Base-by-base conservation (phyloP, 2,888 invertebrate genomes). In the Furcula furcula region DNA sequence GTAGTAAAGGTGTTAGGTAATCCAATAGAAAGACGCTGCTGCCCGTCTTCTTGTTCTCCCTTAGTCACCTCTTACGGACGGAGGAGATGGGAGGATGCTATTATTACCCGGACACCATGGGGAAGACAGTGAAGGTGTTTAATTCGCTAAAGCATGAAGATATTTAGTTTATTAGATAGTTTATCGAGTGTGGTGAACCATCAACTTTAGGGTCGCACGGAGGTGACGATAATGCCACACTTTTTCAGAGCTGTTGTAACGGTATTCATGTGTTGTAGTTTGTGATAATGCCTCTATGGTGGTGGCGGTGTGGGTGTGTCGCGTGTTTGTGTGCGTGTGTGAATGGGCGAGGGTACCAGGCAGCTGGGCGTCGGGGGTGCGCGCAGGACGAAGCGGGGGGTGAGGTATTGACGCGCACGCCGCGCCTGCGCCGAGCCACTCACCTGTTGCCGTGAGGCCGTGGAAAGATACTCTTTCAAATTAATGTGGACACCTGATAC, bases 401-500 rank as follows among this genome's bases (percentile, higher is more conserved):
- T 38, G 79, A 56, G 78, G 82, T 83, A 84, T 84, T 78, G 87
- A 85, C 84, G 77, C 72, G 80, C 67, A 61, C 73, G 79, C 70
- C 80, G 75, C 87, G 85, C 85, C 63, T 82, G 85, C 85, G 85
- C 78, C 56, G 65, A 61, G 57, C 54, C 52, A 47, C 62, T 72
- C 83, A 88, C 87, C 86, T 88, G 87, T 88, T 88, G 87, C 86
- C 77, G 79, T 70, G 65, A 84, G 77, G 73, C 78, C 82, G 69
- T 83, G 86, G 85, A 86, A 86, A 85, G 70, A 77, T 85, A 85
- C 85, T 79, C 78, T 79, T 83, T 81, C 70, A 81, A 82, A 85
- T 85, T 82, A 82, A 79, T 74, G 71, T 70, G 64, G 79, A 80
- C 80, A 85, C 77, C 79, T 85, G 84, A 83, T 78, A 83, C 77